Base-by-base conservation (phyloP, 2,888 invertebrate species). In the Platycnemis pennipes region DNA sequence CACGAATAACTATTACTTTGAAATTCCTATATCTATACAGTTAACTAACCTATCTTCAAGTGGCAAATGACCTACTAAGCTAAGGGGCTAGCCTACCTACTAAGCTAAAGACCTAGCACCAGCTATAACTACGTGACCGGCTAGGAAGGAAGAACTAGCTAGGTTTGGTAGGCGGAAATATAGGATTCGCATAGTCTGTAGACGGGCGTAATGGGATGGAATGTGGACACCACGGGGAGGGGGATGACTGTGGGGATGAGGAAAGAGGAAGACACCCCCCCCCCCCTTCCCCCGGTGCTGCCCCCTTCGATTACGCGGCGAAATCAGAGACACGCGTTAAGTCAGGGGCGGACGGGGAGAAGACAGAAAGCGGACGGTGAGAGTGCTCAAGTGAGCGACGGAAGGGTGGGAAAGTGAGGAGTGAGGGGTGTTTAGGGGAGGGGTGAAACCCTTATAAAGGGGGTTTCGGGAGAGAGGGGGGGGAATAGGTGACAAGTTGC, bases 401-500 rank as follows among this genome's bases (percentile, higher is more conserved):
- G 63, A 63, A 26, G 63, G 63, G 26, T n/a, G 63, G 63, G n/a
- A 49, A 42, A 89, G 31, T 7, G 88, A 26, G 88, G n/a, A 31
- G 49, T 31, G 16, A n/a, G 88, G 31, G 53, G 89, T 3, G 87
- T 44, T 3, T 0, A 13, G 63, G 44, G 42, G 63, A 26, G 56
- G 63, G 56, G 56, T 8, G 44, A 19, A n/a, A 26, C 26, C 37
- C n/a, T 19, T 31, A 31, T 26, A 26, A 16, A 49, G 49, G 88
- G 37, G 19, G 11, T 31, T 31, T 42, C 22, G 63, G 31, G 77
- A 77, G 77, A 77, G 77, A 11, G 16, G 37, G 77, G 11, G 26
- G 37, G 63, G 63, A 44, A 91, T 91, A 69, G 63, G 91, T 63
- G 91, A 91, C 91, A 91, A 91, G 91, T 91, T 91, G 91, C 56